Evolutionary conservation across 2,888 invertebrate genomes (phyloP).

Genomic region (Nomada flava): DNA sequence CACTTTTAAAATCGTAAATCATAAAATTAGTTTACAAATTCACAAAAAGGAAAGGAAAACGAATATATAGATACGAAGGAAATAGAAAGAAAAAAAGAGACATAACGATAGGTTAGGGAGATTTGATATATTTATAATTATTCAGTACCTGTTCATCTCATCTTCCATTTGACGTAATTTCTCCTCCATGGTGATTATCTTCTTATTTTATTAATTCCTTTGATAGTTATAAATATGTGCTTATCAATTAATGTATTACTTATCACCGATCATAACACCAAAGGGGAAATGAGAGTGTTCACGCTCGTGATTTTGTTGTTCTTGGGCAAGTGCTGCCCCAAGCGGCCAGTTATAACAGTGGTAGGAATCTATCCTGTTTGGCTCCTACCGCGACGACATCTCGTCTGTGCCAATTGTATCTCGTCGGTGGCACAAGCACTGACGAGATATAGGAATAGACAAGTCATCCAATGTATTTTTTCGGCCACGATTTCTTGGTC

Average conservation of each 20-base stretch:
- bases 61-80: background rate
- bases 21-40: background rate
- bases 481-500: too few relatives aligned
- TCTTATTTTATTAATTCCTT: conserved; percentile 10
- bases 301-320: too few relatives aligned
- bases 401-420: too few relatives aligned
- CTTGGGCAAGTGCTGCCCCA: too few relatives aligned
- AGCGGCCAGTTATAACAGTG: too few relatives aligned
- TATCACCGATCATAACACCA: background rate
- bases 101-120: conserved; percentile 10
- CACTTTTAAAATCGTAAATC: conserved; percentile 16
- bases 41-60: background rate
- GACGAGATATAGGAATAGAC: too few relatives aligned
- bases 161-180: conserved; percentile 94
- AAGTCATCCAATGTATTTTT: too few relatives aligned
- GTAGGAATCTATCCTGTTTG: too few relatives aligned
- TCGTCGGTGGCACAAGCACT: too few relatives aligned
- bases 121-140: conserved; percentile 11
- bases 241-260: background rate
- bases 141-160: conserved; percentile 92
- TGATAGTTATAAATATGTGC: conserved; percentile 4
- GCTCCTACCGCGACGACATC: too few relatives aligned
- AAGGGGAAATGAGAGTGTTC: too few relatives aligned
- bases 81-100: background rate
- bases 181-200: conserved; percentile 81